Conservation (phyloP, 2,797 vertebrate species). For the Sebastes ruberrimus region DNA sequence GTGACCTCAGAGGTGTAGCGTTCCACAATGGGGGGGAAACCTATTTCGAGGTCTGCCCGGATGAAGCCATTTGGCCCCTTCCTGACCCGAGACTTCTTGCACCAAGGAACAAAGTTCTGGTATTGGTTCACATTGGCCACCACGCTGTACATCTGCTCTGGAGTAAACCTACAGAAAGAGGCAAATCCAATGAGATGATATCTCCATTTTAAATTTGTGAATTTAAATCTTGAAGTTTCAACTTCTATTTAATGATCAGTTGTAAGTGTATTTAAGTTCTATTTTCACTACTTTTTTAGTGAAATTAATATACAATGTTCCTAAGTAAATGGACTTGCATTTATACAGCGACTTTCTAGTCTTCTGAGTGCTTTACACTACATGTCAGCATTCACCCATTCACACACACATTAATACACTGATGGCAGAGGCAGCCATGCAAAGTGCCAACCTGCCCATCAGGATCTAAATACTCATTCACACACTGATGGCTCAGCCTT, state of each 20-base stretch:
- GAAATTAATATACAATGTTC: background rate
- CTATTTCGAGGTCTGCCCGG: constrained; percentile 80
- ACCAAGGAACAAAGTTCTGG: constrained; percentile 87
- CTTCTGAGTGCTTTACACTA: too few relatives aligned
- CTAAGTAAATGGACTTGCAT: background rate
- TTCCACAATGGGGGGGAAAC: constrained; percentile 84
- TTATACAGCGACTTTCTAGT: background rate
- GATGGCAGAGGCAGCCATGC: too few relatives aligned
- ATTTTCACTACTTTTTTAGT: background rate
- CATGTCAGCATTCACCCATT: too few relatives aligned
- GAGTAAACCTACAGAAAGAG: constrained; percentile 72
- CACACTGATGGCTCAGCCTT: too few relatives aligned
- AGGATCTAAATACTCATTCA: too few relatives aligned
- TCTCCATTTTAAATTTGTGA: background rate
- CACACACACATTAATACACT: too few relatives aligned
- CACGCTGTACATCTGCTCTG: constrained; percentile 82
- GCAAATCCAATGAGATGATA: background rate
- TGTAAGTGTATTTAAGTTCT: background rate
- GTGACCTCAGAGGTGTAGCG: constrained; percentile 82
- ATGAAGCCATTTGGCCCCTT: constrained; percentile 53
- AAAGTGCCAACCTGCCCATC: too few relatives aligned
- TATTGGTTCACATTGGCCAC: constrained; percentile 83
- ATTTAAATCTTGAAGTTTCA: background rate
- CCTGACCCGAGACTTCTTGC: constrained; percentile 79
- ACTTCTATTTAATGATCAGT: background rate